Evolutionary conservation across 2,113 vertebrate species (phyloP).

Genomic region (Cichladusa arquata): DNA sequence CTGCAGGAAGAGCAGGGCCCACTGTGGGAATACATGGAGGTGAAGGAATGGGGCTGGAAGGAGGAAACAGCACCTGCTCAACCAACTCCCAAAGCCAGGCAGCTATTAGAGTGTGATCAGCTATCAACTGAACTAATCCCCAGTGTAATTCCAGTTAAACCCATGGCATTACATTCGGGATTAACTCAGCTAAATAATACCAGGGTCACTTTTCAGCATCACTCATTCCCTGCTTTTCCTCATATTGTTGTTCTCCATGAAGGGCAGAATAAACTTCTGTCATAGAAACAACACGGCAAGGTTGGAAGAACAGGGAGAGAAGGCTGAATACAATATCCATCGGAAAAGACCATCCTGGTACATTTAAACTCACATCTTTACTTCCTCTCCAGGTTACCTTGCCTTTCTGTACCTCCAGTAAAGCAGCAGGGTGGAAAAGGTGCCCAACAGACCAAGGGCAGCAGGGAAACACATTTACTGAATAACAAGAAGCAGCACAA

Average conservation of each 20-base stretch:
- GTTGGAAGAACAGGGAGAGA: background rate
- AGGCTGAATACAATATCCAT: background rate
- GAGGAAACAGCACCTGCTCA: background rate
- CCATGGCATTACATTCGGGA: background rate
- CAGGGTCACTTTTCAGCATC: background rate
- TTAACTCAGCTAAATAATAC: background rate
- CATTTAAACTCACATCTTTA: background rate
- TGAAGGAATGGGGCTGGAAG: background rate
- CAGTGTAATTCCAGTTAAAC: conserved; percentile 13
- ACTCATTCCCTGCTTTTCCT: background rate
- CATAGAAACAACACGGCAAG: background rate
- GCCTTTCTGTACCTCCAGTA: background rate
- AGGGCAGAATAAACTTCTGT: background rate
- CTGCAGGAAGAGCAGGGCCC: background rate
- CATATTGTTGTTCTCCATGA: background rate
- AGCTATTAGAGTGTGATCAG: background rate
- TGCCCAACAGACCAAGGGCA: background rate
- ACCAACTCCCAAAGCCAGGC: background rate
- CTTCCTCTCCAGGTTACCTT: background rate
- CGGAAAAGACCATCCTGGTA: background rate
- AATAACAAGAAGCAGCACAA: background rate
- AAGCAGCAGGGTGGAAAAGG: background rate
- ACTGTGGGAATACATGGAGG: fast-evolving
- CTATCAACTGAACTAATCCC: background rate
- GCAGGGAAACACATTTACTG: background rate